These are phyloP conservation scores for Sinosuthora webbiana DNA, from an alignment of 2,113 vertebrate genomes.

Conservation along the genomic window DNA sequence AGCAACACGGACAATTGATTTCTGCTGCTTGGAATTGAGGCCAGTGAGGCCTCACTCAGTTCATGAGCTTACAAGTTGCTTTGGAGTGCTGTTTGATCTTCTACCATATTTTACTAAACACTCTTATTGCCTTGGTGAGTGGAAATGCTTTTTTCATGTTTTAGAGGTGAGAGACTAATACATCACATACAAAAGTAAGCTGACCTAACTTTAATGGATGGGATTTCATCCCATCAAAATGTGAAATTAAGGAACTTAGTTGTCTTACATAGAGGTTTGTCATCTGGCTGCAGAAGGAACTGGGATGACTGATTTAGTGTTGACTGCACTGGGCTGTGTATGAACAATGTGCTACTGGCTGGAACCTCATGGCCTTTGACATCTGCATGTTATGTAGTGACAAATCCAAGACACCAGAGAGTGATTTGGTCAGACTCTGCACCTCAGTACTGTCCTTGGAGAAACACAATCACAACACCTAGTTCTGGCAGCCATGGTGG, in stretches of 20 bases:
- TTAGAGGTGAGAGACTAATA: background rate
- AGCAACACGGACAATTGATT: fast-evolving
- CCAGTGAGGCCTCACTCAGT: background rate
- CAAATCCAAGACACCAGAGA: background rate
- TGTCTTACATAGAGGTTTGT: background rate
- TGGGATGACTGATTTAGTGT: background rate
- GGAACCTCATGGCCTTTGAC: background rate
- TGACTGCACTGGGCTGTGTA: background rate
- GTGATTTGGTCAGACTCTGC: background rate
- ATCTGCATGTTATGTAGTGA: fast-evolving
- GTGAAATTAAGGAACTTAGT: background rate
- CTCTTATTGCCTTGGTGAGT: fast-evolving
- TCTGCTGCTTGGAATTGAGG: background rate
- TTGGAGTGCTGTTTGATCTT: background rate
- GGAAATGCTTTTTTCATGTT: background rate
- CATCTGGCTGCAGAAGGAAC: background rate
- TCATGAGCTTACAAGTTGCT: background rate
- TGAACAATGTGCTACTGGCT: background rate
- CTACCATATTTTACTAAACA: background rate
- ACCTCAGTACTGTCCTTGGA: background rate
- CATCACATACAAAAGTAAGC: background rate
- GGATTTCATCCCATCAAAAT: background rate
- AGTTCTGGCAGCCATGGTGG: background rate
- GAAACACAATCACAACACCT: background rate
- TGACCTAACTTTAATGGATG: background rate